Base-by-base conservation (phyloP, 2,113 vertebrate genomes). In the Paradoxurus hermaphroditus region DNA sequence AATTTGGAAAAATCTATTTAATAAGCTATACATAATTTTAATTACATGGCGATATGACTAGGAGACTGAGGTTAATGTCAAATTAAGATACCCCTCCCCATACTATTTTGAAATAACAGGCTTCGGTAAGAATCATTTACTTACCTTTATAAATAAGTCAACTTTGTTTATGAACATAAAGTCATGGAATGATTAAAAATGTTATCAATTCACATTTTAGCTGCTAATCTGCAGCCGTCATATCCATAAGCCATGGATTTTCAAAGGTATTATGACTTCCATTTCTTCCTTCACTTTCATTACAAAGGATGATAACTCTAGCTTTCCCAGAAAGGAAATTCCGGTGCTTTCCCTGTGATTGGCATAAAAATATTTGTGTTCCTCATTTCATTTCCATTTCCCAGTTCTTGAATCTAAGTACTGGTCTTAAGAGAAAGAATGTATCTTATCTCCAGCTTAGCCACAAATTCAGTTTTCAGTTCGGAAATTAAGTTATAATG, bases 401-500 rank as follows among this genome's bases (percentile, higher is more conserved):
- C 41, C 34, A 73, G 34, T 27, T 46, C 46, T 39, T 59, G 39
- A 95, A 94, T 59, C 9, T 89, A 44, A 86, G 53, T 39, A 79
- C 15, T 82, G n/a, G 39, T 89, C 25, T 95, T 78, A 91, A 72
- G 46, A 91, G 67, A 92, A 90, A 68, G n/a, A 68, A 1, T 56
- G 4, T 41, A 9, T 34, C 67, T 97, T 83, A 56, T 70, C 34
- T 68, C 75, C 19, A 7, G 16, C 13, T 63, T 86, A 84, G 27
- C 70, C 86, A 95, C 36, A 96, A 72, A 79, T 70, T 85, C 62
- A 86, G 72, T 87, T 97, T 62, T 96, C 34, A 90, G 29, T 34
- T 97, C 91, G 91, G 79, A 98, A 96, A 97, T 96, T 82, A 96
- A 95, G 44, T 87, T 95, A 53, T 95, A 93, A 75, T 90, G 25